Conservation (phyloP, 2,888 invertebrate species). For the Plagiodera versicolora region DNA sequence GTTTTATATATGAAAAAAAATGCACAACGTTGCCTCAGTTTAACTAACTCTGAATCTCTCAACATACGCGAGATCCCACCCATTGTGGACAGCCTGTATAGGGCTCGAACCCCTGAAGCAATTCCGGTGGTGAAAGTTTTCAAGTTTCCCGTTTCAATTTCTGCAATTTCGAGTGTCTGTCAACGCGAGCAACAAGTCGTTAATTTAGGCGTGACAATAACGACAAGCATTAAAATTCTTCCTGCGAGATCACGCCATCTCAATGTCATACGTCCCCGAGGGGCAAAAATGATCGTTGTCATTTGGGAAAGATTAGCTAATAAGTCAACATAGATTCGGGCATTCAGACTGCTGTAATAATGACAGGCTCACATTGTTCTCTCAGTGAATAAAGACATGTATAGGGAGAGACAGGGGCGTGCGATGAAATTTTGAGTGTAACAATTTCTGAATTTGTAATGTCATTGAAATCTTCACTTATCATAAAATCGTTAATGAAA, state of each 20-base stretch:
- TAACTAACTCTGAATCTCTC: too few species aligned
- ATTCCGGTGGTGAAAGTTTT: not conserved
- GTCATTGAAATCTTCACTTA: too few species aligned
- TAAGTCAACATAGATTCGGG: conserved; percentile 51
- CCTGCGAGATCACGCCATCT: conserved; percentile 34
- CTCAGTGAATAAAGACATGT: conserved; percentile 22
- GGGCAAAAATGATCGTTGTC: conserved; percentile 51
- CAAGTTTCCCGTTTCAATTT: too few species aligned
- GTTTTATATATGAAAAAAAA: too few species aligned
- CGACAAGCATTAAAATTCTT: conserved; percentile 35
- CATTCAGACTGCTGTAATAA: conserved; percentile 46
- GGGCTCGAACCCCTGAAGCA: too few species aligned
- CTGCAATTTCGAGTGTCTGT: not conserved
- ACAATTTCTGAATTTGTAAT: too few species aligned
- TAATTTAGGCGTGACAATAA: conserved; percentile 29
- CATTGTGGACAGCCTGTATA: too few species aligned
- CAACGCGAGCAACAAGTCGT: conserved; percentile 7
- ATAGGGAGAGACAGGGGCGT: too few species aligned
- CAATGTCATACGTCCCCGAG: conserved; percentile 27
- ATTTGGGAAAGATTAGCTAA: conserved; percentile 53
- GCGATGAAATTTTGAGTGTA: too few species aligned
- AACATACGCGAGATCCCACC: too few species aligned
- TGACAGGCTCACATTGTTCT: conserved; percentile 41
- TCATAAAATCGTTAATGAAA: too few species aligned
- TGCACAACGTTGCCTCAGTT: too few species aligned